Conservation (phyloP, 2,888 invertebrate species). For the Phalera bucephala region DNA sequence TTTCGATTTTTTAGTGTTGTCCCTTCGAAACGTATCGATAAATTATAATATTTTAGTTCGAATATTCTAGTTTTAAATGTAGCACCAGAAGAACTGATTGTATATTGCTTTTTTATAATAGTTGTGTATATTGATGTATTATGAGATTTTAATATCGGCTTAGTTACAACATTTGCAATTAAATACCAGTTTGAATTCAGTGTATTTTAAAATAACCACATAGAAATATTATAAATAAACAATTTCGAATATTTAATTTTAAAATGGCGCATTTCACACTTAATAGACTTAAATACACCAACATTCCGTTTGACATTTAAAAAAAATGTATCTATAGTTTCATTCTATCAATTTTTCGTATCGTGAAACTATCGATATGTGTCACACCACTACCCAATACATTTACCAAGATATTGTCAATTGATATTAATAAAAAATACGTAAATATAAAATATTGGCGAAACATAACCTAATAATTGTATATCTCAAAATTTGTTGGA, state of each 20-base stretch:
- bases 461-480: no score
- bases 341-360: no score
- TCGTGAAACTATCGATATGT: constrained; percentile 20
- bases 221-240: no score
- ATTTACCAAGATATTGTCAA: constrained; percentile 36
- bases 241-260: no score
- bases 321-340: not conserved
- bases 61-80: constrained; percentile 19
- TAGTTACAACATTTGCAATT: no score
- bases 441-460: constrained; percentile 15
- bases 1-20: no score
- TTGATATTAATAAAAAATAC: constrained; percentile 38
- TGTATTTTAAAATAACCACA: no score
- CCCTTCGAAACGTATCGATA: constrained; percentile 21
- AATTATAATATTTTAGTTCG: constrained; percentile 15
- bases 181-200: no score
- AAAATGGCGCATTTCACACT: no score
- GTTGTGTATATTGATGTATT: constrained; percentile 34
- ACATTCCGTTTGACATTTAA: constrained; percentile 1
- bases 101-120: constrained; percentile 37
- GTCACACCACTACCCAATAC: constrained; percentile 20
- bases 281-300: no score
- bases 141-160: constrained; percentile 4
- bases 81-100: constrained; percentile 45
- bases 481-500: constrained; percentile 38